Conservation (phyloP, 2,888 invertebrate species). For the Bimastos eiseni region DNA sequence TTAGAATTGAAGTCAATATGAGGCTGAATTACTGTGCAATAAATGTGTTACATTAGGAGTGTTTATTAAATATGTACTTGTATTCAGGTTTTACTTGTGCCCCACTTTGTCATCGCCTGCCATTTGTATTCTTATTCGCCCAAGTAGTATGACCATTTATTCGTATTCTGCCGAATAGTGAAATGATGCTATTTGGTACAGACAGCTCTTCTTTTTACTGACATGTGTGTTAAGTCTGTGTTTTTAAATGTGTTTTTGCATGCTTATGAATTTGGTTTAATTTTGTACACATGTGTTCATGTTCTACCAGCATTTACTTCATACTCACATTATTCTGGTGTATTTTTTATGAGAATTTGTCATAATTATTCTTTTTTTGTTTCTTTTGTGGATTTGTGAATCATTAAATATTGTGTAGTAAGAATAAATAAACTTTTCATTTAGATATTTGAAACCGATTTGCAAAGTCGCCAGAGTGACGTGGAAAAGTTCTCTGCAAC, state of each 20-base stretch:
- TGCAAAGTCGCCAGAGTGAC: conserved; percentile 87
- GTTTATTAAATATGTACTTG: no score
- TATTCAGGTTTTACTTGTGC: no score
- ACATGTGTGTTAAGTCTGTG: neutral
- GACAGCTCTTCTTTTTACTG: no score
- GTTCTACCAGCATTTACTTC: neutral
- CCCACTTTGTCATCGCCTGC: no score
- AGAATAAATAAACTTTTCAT: neutral
- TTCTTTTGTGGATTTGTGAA: neutral
- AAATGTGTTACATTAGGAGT: no score
- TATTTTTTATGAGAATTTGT: neutral
- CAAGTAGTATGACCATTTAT: no score
- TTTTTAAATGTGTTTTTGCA: neutral
- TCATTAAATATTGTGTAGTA: neutral
- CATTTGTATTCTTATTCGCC: no score
- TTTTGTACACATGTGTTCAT: neutral
- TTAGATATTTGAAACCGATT: conserved; percentile 91
- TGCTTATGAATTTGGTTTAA: neutral
- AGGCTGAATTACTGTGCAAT: no score
- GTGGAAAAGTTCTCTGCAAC: conserved; percentile 90
- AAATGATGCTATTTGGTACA: no score
- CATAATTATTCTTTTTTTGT: neutral
- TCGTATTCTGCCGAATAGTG: no score
- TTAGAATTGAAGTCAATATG: no score
- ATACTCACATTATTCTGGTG: neutral